Evolutionary conservation across 2,797 vertebrate genomes (phyloP), one percentile per base, ranked within the genome.

Genomic region (Myioborus miniatus): DNA sequence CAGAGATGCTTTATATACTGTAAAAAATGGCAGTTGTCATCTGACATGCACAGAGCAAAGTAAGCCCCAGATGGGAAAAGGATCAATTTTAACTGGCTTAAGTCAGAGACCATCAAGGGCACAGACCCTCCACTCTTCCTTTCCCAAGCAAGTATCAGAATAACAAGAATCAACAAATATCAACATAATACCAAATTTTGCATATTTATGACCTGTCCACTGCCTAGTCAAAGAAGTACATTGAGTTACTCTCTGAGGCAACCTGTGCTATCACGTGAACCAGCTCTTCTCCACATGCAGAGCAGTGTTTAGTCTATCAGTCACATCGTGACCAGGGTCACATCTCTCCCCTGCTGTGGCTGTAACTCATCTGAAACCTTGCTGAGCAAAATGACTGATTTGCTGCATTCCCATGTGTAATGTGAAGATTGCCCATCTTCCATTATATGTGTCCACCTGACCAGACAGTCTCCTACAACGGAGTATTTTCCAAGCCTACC

Each of bases 121-220:
- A 79, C 52, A 69, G 41, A 76, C 27, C 21, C 6, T 41, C 70
- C 56, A 10, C 83, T 65, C 52, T 47, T 67, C 52, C 27, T 32
- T 79, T 82, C 29, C 67, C 34, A 88, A 77, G 11, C 22, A 94
- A 59, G 9, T 21, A 52, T 63, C 59, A 85, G 53, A 90, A 67
- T 49, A 72, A 88, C 34, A 60, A 32, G 67, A 70, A 72, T 29
- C n/a, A 90, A 89, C 46, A 46, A 94, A 89, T 72, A 93, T 18
- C 94, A 95, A 84, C 67, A 56, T 63, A 93, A 96, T 88, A 90
- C 27, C 70, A 93, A 70, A 46, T 82, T 89, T 63, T 90, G 74
- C 77, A 79, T 95, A 84, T 94, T 89, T 87, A 90, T 93, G 43
- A 82, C 39, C 74, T 82, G 56, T 76, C 83, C 47, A 36, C 55